phyloP scores from a whole-genome alignment of 2,797 vertebrate species.

The Acomys russatus region DNA sequence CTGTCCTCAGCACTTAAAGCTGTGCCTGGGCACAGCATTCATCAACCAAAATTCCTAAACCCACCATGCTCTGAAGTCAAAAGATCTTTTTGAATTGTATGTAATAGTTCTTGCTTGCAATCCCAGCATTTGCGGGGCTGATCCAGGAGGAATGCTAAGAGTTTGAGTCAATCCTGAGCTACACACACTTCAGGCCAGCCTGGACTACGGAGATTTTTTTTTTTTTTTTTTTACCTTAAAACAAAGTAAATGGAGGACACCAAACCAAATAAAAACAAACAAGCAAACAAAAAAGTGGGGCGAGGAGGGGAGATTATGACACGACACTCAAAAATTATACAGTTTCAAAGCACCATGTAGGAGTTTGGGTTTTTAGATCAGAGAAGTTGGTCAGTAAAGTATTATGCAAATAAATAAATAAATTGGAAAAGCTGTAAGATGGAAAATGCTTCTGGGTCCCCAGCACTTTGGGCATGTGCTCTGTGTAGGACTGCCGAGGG shows the following conservation, averaged over 20 bases:
- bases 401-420: background rate
- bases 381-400: background rate
- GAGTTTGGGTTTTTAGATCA: background rate
- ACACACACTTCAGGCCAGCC: background rate
- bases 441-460: background rate
- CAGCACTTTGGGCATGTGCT: background rate
- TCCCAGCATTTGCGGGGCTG: background rate
- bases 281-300: background rate
- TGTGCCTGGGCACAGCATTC: background rate
- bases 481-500: background rate
- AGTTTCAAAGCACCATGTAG: background rate
- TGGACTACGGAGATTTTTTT: background rate
- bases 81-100: background rate
- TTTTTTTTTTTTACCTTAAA: background rate
- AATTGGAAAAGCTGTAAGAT: background rate
- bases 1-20: background rate
- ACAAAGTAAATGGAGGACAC: background rate
- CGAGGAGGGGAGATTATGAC: too few relatives aligned
- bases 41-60: background rate
- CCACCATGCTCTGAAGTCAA: background rate
- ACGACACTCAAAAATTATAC: background rate
- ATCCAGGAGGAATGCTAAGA: background rate
- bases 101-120: background rate
- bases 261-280: background rate
- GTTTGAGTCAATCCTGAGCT: background rate